Conservation (phyloP, 2,113 vertebrate species). For the Tringa solitaria region DNA sequence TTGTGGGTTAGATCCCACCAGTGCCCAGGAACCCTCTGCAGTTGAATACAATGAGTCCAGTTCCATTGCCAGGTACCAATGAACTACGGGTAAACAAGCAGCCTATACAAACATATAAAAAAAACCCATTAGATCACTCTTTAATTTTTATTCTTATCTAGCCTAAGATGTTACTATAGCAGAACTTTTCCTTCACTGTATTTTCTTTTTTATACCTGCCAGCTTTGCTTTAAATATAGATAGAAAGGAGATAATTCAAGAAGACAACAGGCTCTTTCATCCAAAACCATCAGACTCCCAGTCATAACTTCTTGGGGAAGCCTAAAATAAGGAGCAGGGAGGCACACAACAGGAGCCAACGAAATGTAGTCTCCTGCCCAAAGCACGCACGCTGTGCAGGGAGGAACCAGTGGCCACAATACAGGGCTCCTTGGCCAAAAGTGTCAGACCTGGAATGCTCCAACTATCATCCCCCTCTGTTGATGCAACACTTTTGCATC, state of each 20-base stretch:
- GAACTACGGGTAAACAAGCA: neutral
- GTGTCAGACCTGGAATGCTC: neutral
- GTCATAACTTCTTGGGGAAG: constrained; percentile 19
- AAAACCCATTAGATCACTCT: neutral
- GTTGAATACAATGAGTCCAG: neutral
- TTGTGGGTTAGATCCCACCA: neutral
- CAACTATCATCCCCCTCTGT: neutral
- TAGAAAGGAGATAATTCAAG: constrained; percentile 46
- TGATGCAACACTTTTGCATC: constrained; percentile 1
- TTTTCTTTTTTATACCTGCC: constrained; percentile 5
- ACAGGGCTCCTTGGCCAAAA: neutral
- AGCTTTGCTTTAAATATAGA: constrained; percentile 12
- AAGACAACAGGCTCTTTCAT: constrained; percentile 60
- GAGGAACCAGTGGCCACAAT: neutral
- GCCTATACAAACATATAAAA: neutral
- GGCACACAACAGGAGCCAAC: neutral
- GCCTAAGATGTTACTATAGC: neutral
- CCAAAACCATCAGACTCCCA: neutral
- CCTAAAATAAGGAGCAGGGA: neutral
- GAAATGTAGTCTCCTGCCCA: neutral
- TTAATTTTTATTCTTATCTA: neutral
- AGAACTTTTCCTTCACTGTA: neutral
- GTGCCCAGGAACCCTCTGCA: neutral
- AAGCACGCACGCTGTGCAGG: neutral
- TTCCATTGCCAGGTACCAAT: neutral